Percentiles rank a stretch among this genome's conserved stretches.
phyloP scores from a whole-genome alignment of 2,797 vertebrate genomes.

The Emys orbicularis region DNA sequence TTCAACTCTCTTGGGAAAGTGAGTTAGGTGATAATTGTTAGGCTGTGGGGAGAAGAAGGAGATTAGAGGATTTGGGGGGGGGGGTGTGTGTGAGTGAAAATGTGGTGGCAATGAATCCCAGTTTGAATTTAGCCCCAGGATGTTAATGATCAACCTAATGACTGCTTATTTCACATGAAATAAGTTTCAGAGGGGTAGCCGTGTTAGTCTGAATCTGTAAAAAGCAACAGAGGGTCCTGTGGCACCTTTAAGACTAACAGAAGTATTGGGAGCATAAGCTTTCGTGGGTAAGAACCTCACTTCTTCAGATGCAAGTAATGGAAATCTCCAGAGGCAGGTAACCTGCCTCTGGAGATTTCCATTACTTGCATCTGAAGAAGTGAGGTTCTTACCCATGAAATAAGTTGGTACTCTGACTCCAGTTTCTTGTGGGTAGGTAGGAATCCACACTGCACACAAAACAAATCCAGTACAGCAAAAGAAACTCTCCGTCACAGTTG shows the following conservation, averaged over 20 bases:
- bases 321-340: too few species aligned
- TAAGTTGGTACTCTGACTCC: neutral
- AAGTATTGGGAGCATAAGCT: too few species aligned
- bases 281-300: too few species aligned
- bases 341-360: too few species aligned
- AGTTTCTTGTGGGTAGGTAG: neutral
- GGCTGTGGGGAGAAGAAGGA: neutral
- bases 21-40: neutral
- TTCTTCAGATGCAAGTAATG: too few species aligned
- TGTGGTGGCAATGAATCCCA: neutral
- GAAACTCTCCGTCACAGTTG: fast-evolving
- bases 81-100: fast-evolving
- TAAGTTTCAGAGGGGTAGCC: too few species aligned
- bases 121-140: neutral
- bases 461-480: neutral
- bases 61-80: neutral
- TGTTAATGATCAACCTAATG: neutral
- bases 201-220: too few species aligned
- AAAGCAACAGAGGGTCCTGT: too few species aligned
- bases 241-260: too few species aligned
- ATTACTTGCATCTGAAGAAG: too few species aligned
- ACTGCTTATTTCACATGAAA: neutral
- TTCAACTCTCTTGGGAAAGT: neutral
- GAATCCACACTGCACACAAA: neutral
- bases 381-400: too few species aligned